Percentiles rank a stretch among this genome's conserved stretches.
Evolutionary conservation across 2,797 vertebrate species (phyloP).

Genomic region (Ctenopoma multispine): DNA sequence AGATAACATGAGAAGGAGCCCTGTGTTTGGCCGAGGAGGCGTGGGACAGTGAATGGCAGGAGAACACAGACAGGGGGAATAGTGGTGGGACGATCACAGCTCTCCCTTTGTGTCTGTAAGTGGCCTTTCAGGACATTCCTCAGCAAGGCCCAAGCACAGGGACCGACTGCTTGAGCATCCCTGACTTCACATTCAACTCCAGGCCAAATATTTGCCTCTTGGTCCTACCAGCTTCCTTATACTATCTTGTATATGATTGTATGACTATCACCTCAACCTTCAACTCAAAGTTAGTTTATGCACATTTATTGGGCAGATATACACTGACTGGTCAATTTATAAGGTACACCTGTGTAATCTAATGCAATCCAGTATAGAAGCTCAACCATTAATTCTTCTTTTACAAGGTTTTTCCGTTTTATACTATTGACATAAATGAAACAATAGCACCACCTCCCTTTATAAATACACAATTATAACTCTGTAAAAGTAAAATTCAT

Average conservation of each 20-base stretch:
- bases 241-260: not conserved
- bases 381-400: no score
- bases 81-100: conserved; percentile 78
- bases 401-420: no score
- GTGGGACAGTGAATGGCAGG: conserved; percentile 74
- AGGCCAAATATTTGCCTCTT: conserved; percentile 7
- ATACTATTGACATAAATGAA: no score
- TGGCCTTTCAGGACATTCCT: conserved; percentile 67
- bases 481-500: no score
- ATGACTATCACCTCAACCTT: not conserved
- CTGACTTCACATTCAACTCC: conserved; percentile 18
- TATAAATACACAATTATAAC: no score
- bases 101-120: conserved; percentile 70
- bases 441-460: no score
- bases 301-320: conserved; percentile 14
- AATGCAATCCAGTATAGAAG: no score
- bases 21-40: conserved; percentile 66
- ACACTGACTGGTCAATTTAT: no score
- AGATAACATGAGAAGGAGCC: conserved; percentile 58
- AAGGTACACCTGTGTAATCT: no score
- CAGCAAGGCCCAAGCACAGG: conserved; percentile 30
- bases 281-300: conserved; percentile 4
- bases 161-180: conserved; percentile 36
- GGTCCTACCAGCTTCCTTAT: not conserved
- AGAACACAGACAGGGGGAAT: conserved; percentile 74